phyloP scores from a whole-genome alignment of 2,113 vertebrate genomes.

The Agelaius tricolor region DNA sequence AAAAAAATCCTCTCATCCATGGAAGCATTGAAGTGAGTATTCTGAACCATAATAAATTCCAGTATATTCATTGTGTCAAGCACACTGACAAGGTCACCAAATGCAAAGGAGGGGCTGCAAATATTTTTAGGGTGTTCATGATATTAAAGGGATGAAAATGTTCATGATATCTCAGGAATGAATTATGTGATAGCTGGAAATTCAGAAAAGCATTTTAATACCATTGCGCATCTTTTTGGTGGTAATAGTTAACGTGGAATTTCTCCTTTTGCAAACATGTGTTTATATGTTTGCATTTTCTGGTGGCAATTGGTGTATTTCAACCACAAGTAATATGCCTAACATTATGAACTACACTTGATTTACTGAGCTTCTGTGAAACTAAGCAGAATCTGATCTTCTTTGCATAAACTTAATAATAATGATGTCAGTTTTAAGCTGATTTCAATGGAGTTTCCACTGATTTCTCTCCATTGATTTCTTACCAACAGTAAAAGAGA shows the following conservation, averaged over 20 bases:
- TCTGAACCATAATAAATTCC: slow-evolving; percentile 31
- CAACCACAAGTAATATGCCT: neutral
- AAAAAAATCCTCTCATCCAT: slow-evolving; percentile 35
- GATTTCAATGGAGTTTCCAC: neutral
- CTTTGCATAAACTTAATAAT: neutral
- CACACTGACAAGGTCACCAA: neutral
- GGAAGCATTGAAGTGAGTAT: neutral
- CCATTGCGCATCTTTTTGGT: neutral
- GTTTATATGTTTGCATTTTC: neutral
- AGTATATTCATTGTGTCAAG: neutral
- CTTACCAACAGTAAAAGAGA: neutral
- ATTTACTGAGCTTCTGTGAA: neutral
- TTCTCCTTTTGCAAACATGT: neutral
- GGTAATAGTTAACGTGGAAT: neutral
- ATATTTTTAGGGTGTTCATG: neutral
- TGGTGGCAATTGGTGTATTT: neutral
- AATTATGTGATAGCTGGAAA: neutral
- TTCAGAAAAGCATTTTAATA: neutral
- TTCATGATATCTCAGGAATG: neutral
- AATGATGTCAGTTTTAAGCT: neutral
- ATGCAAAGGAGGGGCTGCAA: neutral
- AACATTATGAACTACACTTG: neutral
- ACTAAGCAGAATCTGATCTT: neutral
- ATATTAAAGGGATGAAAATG: neutral
- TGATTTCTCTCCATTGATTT: neutral